Percentiles rank a stretch among this genome's conserved stretches.
phyloP scores from a whole-genome alignment of 2,113 vertebrate species.

The Tupaia tana region DNA sequence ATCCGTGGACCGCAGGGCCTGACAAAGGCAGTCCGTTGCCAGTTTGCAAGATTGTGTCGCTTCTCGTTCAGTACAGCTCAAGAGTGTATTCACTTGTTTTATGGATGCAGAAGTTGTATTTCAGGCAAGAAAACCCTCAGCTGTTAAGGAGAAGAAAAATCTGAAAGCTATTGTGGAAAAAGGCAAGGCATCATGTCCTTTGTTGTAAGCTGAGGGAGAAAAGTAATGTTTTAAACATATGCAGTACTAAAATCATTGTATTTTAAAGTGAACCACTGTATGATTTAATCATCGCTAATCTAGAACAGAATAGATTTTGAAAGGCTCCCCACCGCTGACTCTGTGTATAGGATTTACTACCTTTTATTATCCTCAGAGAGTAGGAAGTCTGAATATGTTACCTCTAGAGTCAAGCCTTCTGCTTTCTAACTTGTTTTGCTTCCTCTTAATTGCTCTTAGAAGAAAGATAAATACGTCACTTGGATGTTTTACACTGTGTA shows the following conservation, averaged over 20 bases:
- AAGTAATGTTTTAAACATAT: slow-evolving; percentile 62
- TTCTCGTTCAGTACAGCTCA: background rate
- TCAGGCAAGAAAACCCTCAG: slow-evolving; percentile 27
- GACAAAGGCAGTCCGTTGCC: background rate
- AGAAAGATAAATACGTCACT: slow-evolving; percentile 14
- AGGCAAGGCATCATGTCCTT: slow-evolving; percentile 21
- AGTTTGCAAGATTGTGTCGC: background rate
- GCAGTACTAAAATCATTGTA: slow-evolving; percentile 41
- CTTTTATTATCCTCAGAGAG: slow-evolving; percentile 71
- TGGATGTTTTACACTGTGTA: background rate
- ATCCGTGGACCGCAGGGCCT: background rate
- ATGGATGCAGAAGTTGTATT: background rate
- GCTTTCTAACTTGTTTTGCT: slow-evolving; percentile 50
- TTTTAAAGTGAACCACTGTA: slow-evolving; percentile 52
- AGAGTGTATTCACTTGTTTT: background rate
- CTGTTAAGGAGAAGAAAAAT: background rate
- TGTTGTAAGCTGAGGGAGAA: slow-evolving; percentile 62
- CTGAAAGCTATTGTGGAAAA: slow-evolving; percentile 4
- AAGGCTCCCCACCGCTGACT: slow-evolving; percentile 22
- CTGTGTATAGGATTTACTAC: slow-evolving; percentile 68
- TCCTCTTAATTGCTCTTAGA: slow-evolving; percentile 47
- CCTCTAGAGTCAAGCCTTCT: slow-evolving; percentile 2
- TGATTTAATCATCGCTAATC: slow-evolving; percentile 69
- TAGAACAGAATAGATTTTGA: slow-evolving; percentile 63
- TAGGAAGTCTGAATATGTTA: slow-evolving; percentile 66